Evolutionary conservation across 1,140 invertebrate species (phyloP).

Genomic region (Drosophila quadrilineata): DNA sequence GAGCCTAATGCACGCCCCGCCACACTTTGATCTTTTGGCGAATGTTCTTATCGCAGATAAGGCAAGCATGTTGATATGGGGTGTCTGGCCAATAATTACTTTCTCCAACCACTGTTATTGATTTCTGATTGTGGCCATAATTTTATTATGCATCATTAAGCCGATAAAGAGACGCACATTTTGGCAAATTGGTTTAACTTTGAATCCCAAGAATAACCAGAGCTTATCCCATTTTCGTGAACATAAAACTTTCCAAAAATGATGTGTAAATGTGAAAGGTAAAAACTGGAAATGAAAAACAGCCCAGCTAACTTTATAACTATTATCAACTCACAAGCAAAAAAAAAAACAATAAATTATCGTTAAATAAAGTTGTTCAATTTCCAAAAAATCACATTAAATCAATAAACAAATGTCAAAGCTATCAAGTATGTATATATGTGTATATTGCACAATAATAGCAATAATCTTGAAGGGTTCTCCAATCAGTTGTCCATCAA

Average conservation of each 20-base stretch:
- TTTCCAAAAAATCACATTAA: no score
- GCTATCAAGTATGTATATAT: background rate
- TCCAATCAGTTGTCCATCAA: constrained; percentile 2
- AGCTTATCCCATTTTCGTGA: constrained; percentile 56
- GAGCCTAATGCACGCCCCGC: constrained; percentile 49
- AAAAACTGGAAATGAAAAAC: background rate
- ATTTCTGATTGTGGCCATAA: constrained; percentile 70
- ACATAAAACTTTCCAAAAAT: constrained; percentile 69
- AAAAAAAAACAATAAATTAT: constrained; percentile 9
- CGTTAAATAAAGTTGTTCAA: no score
- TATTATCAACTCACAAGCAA: constrained; percentile 4
- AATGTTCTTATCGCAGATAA: no score
- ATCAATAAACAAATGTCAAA: background rate
- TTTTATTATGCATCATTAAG: constrained; percentile 76
- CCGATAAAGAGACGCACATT: constrained; percentile 49
- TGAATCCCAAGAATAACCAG: constrained; percentile 36
- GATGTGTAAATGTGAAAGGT: constrained; percentile 74
- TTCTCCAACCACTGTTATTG: constrained; percentile 68
- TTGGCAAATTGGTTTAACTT: constrained; percentile 65
- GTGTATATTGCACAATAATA: constrained; percentile 1
- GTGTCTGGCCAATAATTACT: constrained; percentile 68
- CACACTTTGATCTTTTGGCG: constrained; percentile 62
- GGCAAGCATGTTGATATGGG: no score
- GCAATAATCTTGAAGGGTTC: background rate
- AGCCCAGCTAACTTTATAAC: constrained; percentile 1